These are phyloP conservation scores for Spea multiplicata DNA, from an alignment of 2,113 vertebrate species.

Conservation along the genomic window DNA sequence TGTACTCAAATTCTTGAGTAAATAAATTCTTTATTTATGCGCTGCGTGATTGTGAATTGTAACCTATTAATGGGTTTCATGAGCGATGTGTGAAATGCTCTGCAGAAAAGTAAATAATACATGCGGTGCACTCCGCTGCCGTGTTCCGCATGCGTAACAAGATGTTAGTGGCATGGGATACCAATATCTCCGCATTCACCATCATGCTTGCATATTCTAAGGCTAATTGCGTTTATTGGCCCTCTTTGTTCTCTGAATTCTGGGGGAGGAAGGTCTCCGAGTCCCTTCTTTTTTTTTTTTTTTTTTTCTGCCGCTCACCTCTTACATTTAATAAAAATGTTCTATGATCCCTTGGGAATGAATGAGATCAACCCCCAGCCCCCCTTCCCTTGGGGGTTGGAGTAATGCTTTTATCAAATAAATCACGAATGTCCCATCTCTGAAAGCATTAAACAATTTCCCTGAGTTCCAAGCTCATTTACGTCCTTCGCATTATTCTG, in stretches of 20 bases:
- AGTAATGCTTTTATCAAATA: neutral
- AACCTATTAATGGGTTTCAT: too few species aligned
- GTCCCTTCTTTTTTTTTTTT: neutral
- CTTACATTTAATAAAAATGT: neutral
- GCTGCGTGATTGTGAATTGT: too few species aligned
- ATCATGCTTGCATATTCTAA: neutral
- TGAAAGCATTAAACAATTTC: neutral
- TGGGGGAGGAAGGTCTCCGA: neutral
- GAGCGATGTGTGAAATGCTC: neutral
- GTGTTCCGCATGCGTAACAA: neutral
- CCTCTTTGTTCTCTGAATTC: neutral
- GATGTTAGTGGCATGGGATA: neutral
- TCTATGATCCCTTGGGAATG: neutral
- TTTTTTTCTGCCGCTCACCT: neutral
- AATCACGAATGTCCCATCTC: neutral
- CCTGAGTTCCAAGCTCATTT: neutral
- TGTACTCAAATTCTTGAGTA: too few species aligned
- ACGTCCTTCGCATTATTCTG: neutral
- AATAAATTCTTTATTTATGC: too few species aligned
- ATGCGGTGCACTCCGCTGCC: neutral
- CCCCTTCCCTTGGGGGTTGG: neutral
- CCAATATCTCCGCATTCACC: neutral
- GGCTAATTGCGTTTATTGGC: neutral
- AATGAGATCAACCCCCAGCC: neutral
- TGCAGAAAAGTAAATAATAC: neutral